Base-by-base conservation (phyloP, 2,888 invertebrate species). In the Cheiracanthium punctorium region DNA sequence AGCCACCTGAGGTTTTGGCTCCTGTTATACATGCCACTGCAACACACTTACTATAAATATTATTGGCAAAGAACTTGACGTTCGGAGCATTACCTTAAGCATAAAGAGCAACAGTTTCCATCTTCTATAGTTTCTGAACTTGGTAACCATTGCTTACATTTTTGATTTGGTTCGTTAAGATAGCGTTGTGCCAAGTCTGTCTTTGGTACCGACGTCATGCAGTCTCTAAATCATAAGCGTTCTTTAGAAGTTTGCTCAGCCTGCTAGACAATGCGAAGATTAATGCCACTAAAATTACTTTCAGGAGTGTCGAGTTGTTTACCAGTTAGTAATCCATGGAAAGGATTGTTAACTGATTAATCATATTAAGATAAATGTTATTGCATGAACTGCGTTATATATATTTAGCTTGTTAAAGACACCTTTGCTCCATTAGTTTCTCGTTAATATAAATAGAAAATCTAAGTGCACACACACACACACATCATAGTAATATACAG, bases 11-110 rank as follows among this genome's bases (percentile, higher is more conserved):
- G 48, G 43, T 76, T 76, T 76, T 82, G 82, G 82, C 82, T 76
- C 29, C 82, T 70, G 70, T 71, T 41, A 71, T 41, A 71, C 64
- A 71, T 64, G 76, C 82, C 43, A 29, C 72, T 41, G 71, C 52
- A 71, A 58, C 58, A 29, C 17, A 30, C 82, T 43, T 82, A 52
- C 82, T 82, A 82, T 82, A 82, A 82, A 82, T 82, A 82, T 82
- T 82, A 82, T 72, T 82, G 82, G 82, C 82, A 82, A 76, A 76
- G 76, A 76, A 82, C 75, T 76, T 76, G 64, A 76, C 64, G 65
- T 29, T 76, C 64, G 70, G 33, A 75, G 64, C 69, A 17, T 58
- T 32, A 69, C 33, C 41, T 29, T 67, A 82, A 71, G 69, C 41
- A 76, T 76, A 82, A 82, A 82, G 76, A 33, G 64, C 64, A 76